Base-by-base conservation (phyloP, 23 tunicate species). In the Pegea sp. region DNA sequence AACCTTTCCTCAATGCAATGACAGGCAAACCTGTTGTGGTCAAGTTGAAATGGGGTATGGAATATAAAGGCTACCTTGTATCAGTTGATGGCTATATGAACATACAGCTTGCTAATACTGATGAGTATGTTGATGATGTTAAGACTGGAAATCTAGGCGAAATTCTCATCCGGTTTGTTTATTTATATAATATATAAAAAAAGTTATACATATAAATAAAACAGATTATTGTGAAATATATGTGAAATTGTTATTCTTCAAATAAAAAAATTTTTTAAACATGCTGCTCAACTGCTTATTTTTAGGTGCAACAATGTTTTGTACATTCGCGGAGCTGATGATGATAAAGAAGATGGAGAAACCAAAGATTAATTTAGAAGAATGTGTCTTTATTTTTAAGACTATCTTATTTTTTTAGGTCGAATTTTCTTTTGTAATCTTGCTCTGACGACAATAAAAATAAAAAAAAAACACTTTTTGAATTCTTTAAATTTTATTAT, bases 51-150 rank as follows among this genome's bases (percentile, higher is more conserved):
- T 78, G 91, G 91, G 91, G 91, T 28, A 78, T 78, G 91, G 91
- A 78, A 64, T 78, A 78, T 49, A 78, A 78, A 52, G 91, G 91
- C 22, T 78, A 78, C 33, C 68, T 78, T 13, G 77, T 78, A 28
- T 70, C 91, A 8, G 77, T 78, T 28, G 91, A 78, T 58, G 91
- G 91, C n/a, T 78, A 78, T 56, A 78, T 78, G 91, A 78, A 78
- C 61, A 63, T 70, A 78, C 91, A 70, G 33, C 48, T 78, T 13
- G 91, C 77, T 13, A 78, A 78, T 57, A 69, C 91, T 1, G 91
- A 78, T 52, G 91, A 78, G 52, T 78, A 69, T 50, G 64, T 78
- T n/a, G 91, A 78, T 25, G 91, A 78, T 7, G 91, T 78, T 22
- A 25, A 70, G 34, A 49, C 91, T 28, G 91, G 91, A 13, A 78